These are phyloP conservation scores for Pithys albifrons DNA, from an alignment of 2,113 vertebrate genomes.

Conservation along the genomic window DNA sequence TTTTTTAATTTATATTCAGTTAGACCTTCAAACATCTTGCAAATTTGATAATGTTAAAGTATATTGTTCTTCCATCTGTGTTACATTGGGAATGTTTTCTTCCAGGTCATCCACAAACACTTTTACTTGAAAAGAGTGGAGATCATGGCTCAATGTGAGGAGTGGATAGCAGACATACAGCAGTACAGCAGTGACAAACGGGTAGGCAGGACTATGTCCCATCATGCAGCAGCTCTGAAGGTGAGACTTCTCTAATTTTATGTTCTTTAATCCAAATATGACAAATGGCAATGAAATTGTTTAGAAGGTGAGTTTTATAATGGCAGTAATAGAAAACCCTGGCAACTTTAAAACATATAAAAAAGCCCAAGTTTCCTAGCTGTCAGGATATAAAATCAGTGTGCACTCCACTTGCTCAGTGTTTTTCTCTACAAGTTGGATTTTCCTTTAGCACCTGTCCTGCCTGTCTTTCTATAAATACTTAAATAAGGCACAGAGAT, in stretches of 20 bases:
- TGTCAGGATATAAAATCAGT: not conserved
- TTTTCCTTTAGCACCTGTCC: not conserved
- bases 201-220: slow-evolving; percentile 98
- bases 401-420: not conserved
- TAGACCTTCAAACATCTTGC: not conserved
- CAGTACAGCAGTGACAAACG: slow-evolving; percentile 99
- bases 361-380: not conserved
- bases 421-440: not conserved
- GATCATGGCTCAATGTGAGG: slow-evolving; percentile 97
- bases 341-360: not conserved
- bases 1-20: not conserved
- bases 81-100: not conserved
- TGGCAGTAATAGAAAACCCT: not conserved
- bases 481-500: not conserved
- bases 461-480: not conserved
- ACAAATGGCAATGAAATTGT: not conserved
- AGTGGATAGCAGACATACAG: slow-evolving; percentile 98
- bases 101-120: slow-evolving; percentile 96
- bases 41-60: not conserved
- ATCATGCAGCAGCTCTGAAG: slow-evolving; percentile 97
- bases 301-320: not conserved
- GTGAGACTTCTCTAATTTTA: slow-evolving; percentile 63
- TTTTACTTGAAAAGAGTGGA: slow-evolving; percentile 97
- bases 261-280: not conserved
- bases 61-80: not conserved